Conservation (phyloP, 92 coral and sea anemone species). For the Desmophyllum pertusum region DNA sequence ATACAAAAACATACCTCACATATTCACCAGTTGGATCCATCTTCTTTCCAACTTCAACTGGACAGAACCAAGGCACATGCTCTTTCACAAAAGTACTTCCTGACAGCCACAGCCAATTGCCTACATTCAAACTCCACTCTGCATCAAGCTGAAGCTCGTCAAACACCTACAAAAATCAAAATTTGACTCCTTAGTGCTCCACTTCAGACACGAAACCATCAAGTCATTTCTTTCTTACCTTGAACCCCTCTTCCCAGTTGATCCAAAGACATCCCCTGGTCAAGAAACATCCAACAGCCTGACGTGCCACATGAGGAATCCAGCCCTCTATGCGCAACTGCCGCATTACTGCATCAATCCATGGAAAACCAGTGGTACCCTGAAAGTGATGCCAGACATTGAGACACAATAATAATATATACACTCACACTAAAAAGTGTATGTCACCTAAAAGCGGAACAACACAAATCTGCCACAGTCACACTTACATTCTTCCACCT, state of each 20-base stretch:
- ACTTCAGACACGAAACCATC: neutral
- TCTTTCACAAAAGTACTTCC: slow-evolving; percentile 71
- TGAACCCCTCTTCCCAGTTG: slow-evolving; percentile 92
- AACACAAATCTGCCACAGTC: neutral
- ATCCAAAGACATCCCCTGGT: slow-evolving; percentile 92
- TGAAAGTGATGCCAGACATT: neutral
- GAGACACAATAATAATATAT: neutral
- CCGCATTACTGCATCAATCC: slow-evolving; percentile 90
- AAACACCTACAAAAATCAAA: slow-evolving; percentile 60
- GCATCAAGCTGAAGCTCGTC: slow-evolving; percentile 82
- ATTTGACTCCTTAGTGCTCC: neutral
- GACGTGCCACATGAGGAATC: slow-evolving; percentile 83
- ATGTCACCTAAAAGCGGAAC: neutral
- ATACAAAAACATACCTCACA: slow-evolving; percentile 53
- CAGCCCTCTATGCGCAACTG: slow-evolving; percentile 83
- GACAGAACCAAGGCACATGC: slow-evolving; percentile 70
- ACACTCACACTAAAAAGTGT: too few relatives aligned
- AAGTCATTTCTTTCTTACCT: slow-evolving; percentile 38
- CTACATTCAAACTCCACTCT: slow-evolving; percentile 82
- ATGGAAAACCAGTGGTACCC: slow-evolving; percentile 90
- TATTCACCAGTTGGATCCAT: slow-evolving; percentile 74
- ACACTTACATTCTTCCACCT: slow-evolving; percentile 76
- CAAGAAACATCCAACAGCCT: slow-evolving; percentile 84
- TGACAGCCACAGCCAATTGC: slow-evolving; percentile 83
- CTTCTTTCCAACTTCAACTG: slow-evolving; percentile 80